Percentiles rank a stretch among this genome's conserved stretches.
Conservation (phyloP, 2,797 vertebrate species). For the Notamacropus eugenii region DNA sequence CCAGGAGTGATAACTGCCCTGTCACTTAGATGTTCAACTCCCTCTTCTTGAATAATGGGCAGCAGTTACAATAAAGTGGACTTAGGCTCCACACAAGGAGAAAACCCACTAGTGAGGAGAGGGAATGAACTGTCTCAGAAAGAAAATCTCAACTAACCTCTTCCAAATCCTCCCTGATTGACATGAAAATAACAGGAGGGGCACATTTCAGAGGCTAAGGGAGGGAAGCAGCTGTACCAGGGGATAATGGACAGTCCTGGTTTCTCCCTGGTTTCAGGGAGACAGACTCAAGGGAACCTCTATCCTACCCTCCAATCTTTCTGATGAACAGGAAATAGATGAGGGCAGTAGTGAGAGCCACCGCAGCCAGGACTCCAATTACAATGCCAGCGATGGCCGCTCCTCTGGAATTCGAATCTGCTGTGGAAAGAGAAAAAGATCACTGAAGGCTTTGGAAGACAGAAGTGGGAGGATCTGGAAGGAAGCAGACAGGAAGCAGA, state of each 20-base stretch:
- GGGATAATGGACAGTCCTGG: not conserved
- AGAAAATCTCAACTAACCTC: not conserved
- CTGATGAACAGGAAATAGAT: not conserved
- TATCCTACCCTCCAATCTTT: not conserved
- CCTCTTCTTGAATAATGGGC: not conserved
- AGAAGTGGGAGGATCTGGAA: not conserved
- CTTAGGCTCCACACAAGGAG: not conserved
- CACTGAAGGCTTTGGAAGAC: not conserved
- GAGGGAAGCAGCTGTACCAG: not conserved
- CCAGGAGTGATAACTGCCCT: not conserved
- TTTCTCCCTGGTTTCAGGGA: not conserved
- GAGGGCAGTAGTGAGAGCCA: not conserved
- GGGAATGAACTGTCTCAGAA: not conserved
- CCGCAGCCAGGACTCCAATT: not conserved
- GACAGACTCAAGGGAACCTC: not conserved
- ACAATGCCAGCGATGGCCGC: not conserved
- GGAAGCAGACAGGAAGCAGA: not conserved
- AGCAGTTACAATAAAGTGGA: not conserved
- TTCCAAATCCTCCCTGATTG: not conserved
- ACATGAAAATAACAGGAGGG: not conserved
- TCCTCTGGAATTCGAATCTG: not conserved
- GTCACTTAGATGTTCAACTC: not conserved
- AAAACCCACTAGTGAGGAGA: not conserved
- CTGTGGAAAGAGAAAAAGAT: not conserved
- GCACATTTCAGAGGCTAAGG: not conserved